phyloP scores from a whole-genome alignment of 2,113 vertebrate genomes.

The Ceyx margarethae region DNA sequence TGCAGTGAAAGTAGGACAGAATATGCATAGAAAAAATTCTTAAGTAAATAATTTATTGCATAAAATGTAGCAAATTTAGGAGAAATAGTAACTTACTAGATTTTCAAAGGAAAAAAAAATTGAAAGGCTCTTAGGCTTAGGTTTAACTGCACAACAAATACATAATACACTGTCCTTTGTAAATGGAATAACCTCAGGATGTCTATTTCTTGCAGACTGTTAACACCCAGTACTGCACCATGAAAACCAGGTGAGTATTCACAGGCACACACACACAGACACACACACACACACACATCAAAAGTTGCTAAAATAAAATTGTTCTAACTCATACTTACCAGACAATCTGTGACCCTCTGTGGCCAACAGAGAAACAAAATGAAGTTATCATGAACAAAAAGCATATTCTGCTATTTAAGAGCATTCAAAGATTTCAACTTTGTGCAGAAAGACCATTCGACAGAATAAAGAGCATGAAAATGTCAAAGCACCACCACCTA shows the following conservation, averaged over 20 bases:
- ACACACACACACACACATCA: not conserved
- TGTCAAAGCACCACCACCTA: not conserved
- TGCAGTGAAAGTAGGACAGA: not conserved
- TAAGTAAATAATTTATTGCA: not conserved
- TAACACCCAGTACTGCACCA: not conserved
- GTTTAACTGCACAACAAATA: not conserved
- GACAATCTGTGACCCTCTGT: conserved; percentile 57
- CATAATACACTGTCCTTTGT: not conserved
- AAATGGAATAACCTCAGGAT: not conserved
- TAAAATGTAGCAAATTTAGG: not conserved
- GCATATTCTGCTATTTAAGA: not conserved
- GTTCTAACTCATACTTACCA: conserved; percentile 28
- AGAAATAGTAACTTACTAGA: not conserved
- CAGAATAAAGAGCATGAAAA: not conserved
- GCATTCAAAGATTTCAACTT: not conserved
- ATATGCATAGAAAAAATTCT: not conserved
- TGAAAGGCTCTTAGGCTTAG: not conserved
- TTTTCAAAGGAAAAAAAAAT: not conserved
- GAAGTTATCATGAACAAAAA: conserved; percentile 31
- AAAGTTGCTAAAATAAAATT: not conserved
- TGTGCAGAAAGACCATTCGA: not conserved
- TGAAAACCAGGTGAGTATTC: not conserved
- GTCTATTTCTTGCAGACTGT: not conserved
- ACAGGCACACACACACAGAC: not conserved
- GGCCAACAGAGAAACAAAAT: conserved; percentile 63